Evolutionary conservation across 2,888 invertebrate species (phyloP).

Genomic region (Anticlea derivata): DNA sequence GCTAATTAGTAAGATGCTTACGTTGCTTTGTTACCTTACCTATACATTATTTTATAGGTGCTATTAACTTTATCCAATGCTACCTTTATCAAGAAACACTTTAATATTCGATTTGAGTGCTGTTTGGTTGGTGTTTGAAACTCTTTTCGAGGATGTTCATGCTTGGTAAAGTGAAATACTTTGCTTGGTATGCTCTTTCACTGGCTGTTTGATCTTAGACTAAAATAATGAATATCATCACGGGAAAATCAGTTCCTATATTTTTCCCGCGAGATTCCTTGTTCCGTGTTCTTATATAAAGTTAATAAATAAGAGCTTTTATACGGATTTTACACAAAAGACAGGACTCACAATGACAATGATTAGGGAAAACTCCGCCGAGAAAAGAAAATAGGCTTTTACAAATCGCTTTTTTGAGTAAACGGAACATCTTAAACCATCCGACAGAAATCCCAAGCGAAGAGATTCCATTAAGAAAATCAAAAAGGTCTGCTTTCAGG

Average conservation of each 20-base stretch:
- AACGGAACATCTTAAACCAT: conserved; percentile 70
- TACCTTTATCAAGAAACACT: no score
- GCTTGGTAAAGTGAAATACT: no score
- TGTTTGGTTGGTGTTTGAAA: no score
- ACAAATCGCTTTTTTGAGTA: conserved; percentile 60
- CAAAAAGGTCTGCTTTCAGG: conserved; percentile 81
- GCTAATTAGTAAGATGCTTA: conserved; percentile 43
- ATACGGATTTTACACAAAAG: conserved; percentile 22
- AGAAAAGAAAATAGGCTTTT: conserved; percentile 48
- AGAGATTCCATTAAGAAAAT: conserved; percentile 84
- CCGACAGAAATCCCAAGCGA: conserved; percentile 79
- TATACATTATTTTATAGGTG: neutral
- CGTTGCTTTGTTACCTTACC: conserved; percentile 26
- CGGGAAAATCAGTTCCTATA: no score
- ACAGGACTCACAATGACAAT: conserved; percentile 30
- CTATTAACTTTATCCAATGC: no score
- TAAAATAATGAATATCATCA: no score
- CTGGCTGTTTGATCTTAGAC: no score
- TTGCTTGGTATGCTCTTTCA: no score
- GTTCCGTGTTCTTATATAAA: neutral
- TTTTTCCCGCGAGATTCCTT: no score
- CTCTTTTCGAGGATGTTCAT: no score
- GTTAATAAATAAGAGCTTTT: conserved; percentile 18
- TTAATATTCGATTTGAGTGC: no score
- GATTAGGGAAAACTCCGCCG: conserved; percentile 39